phyloP scores from a whole-genome alignment of 2,888 invertebrate species.

The Tetrapedia diversipes region DNA sequence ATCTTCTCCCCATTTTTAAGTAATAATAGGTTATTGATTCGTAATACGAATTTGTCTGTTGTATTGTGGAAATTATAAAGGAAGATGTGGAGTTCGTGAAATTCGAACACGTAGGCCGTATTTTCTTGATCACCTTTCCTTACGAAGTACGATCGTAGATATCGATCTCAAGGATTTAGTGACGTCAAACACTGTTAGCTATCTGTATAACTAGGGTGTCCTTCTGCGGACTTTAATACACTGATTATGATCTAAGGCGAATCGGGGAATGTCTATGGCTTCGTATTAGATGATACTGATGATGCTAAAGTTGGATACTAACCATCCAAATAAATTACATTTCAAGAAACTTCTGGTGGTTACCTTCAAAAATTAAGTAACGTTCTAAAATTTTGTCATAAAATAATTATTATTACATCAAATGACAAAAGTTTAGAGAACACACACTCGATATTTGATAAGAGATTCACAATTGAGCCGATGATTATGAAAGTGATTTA shows the following conservation, averaged over 20 bases:
- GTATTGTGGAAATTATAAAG: no score
- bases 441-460: no score
- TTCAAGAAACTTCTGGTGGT: neutral
- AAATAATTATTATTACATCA: no score
- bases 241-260: conserved; percentile 1
- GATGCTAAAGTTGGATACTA: neutral
- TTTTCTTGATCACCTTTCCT: conserved; percentile 4
- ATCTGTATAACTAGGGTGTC: conserved; percentile 7
- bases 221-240: neutral
- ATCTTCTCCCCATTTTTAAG: conserved; percentile 15
- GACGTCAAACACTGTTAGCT: conserved; percentile 26
- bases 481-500: no score
- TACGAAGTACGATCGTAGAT: conserved; percentile 40
- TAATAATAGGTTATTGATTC: neutral
- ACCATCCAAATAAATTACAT: neutral
- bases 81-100: no score
- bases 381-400: no score
- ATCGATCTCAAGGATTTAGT: conserved; percentile 45
- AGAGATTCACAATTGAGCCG: no score
- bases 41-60: neutral
- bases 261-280: conserved; percentile 18
- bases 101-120: neutral
- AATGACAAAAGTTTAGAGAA: no score
- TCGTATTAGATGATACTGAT: neutral
- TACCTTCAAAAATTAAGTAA: no score